Percentiles rank a stretch among this genome's conserved stretches.
phyloP scores from a whole-genome alignment of 2,113 vertebrate genomes.

The Choloepus hoffmanni region DNA sequence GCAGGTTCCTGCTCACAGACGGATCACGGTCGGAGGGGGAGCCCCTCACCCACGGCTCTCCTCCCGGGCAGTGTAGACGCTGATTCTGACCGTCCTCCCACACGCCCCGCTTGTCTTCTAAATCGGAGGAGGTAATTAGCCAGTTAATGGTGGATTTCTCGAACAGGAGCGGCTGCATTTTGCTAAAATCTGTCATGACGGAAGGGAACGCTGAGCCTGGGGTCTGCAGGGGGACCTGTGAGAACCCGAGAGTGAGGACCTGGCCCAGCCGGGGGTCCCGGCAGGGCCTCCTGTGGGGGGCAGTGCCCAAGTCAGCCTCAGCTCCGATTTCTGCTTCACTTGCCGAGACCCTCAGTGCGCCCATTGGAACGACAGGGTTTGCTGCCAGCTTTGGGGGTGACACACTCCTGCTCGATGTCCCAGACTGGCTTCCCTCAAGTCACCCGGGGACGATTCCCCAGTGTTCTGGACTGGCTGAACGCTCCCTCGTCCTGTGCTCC shows the following conservation, averaged over 20 bases:
- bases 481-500: rapidly evolving
- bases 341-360: background rate
- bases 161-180: rapidly evolving
- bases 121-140: background rate
- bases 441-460: rapidly evolving
- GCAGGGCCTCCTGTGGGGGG: background rate
- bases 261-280: background rate
- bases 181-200: rapidly evolving
- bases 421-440: rapidly evolving
- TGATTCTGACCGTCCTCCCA: too few relatives aligned
- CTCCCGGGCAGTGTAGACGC: background rate
- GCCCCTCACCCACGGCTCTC: background rate
- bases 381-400: background rate
- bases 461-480: rapidly evolving
- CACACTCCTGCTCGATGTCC: rapidly evolving
- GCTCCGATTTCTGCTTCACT: background rate
- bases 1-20: too few relatives aligned
- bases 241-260: rapidly evolving
- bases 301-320: background rate
- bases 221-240: background rate
- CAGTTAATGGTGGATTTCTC: background rate
- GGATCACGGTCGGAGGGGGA: too few relatives aligned
- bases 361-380: rapidly evolving
- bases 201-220: background rate
- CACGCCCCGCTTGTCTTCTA: background rate